Base-by-base conservation (phyloP, 2,797 vertebrate genomes). In the Pangasius djambal region DNA sequence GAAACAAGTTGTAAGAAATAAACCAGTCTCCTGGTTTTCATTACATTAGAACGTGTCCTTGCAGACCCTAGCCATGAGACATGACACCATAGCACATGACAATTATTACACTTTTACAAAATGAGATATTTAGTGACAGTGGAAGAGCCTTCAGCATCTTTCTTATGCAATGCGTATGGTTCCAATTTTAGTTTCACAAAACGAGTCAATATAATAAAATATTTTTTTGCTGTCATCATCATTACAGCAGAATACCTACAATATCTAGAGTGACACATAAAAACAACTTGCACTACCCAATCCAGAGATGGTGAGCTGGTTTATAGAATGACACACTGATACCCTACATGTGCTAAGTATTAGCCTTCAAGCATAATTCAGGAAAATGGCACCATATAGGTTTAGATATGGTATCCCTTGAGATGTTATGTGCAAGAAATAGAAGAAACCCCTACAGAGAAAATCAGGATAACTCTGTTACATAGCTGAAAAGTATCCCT, bases 271-370 rank as follows among this genome's bases (percentile, higher is more conserved):
- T 75, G 57, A 79, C 16, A 31, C 37, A 37, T 48, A 81, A 67
- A 28, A 65, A n/a, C n/a, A 59, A 20, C 31, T 88, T 88, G 37
- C 63, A 82, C 22, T 77, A 63, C 28, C 44, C n/a, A 25, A 4
- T 15, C 59, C 74, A 72, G 48, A 59, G 86, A 86, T 81, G 50
- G 7, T 34, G 67, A 90, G n/a, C 79, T 85, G 34, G 81, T 79
- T 89, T 77, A 89, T 59, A 61, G 69, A n/a, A 61, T 77, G 79
- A 84, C 79, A 79, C 20, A 1, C 50, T 81, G 28, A 86, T 48
- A 82, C 69, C 52, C 67, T 70, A 82, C 88, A 88, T 89, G 85
- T 90, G 90, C 85, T 86, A 82, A 70, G 59, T 70, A 77, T 89
- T 72, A 86, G 16, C 18, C 0, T 85, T 77, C 63, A 57, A 67